Evolutionary conservation across 2,113 vertebrate species (phyloP), one percentile per base, ranked within the genome.

Genomic region (Crotalus tigris): DNA sequence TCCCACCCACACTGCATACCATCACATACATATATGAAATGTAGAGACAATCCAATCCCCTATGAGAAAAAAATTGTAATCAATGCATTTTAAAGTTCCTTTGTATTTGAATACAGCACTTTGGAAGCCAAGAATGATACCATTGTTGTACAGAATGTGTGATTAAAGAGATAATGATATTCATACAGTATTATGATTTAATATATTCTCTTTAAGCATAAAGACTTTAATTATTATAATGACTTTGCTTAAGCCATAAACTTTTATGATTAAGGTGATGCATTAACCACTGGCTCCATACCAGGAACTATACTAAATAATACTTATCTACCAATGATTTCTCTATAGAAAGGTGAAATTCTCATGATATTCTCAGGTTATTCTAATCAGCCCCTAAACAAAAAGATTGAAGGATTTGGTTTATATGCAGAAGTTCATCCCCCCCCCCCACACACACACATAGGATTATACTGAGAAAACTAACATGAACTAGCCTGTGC

Each of bases 131-230:
- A 54, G 24, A 89, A 92, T 89, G 69, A 92, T 75, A 81, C 33
- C 13, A 88, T 8, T 81, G 59, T 44, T 87, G 57, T 92, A 64
- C 53, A 81, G 61, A 81, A 88, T 81, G 39, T 89, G 13, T 89
- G 64, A 75, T 89, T 81, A 89, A 92, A 81, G 55, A 81, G 51
- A 81, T 51, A 24, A 69, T 81, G 33, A 53, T 26, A 24, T 57
- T 92, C 53, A 46, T 57, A 39, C 29, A 49, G 23, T 89, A 69
- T 88, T 81, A 81, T 46, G 33, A 58, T 69, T 89, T 55, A 89
- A 89, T 85, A 54, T 92, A 44, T 92, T 85, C 51, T n/a, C 44
- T 92, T 58, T 92, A 58, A 89, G 81, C 57, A 46, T 85, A 87
- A 92, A 92, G n/a, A 55, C 39, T 29, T 44, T 58, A 81, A 49